Base-by-base conservation (phyloP, 2,888 invertebrate species). In the Hartigia nigra region DNA sequence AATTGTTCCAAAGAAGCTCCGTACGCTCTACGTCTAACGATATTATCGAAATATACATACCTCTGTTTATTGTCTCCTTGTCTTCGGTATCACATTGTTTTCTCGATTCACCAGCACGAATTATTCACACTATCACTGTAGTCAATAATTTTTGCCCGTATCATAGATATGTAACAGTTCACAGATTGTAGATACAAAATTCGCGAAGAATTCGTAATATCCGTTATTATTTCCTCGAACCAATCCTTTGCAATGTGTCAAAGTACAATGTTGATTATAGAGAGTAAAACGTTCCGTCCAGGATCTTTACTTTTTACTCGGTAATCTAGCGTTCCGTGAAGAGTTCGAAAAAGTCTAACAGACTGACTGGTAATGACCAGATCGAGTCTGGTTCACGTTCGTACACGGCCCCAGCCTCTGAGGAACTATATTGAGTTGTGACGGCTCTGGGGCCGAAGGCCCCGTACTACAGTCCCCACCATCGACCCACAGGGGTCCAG, bases 401-500 rank as follows among this genome's bases (percentile, higher is more conserved):
- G 85, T 80, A 78, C 87, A 82, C 83, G 81, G 80, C 86, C 86
- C 86, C 89, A 87, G 89, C 88, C 87, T 87, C 88, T 84, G 88
- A 88, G 88, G 87, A 87, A 91, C 91, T 91, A 90, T 90, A 91
- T 91, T 91, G 91, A 91, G 91, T 90, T 91, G 91, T 91, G 91
- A 91, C 90, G 90, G 90, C 87, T 87, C 83, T 82, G 86, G 84
- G 87, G 87, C 87, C 88, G 88, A 88, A 86, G 87, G 86, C 87
- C 86, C 84, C 85, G 80, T 85, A 81, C 80, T 78, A 79, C 77
- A 69, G 77, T 76, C 81, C 80, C 87, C 76, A 75, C 77, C 83
- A 82, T 83, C 81, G 81, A 80, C 82, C 83, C 84, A 83, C 86
- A 86, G 84, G 88, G 88, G 87, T 87, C 89, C 89, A 87, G 86